Percentiles rank a stretch among this genome's conserved stretches.
Conservation (phyloP, 2,113 vertebrate genomes). For the Petromus typicus region DNA sequence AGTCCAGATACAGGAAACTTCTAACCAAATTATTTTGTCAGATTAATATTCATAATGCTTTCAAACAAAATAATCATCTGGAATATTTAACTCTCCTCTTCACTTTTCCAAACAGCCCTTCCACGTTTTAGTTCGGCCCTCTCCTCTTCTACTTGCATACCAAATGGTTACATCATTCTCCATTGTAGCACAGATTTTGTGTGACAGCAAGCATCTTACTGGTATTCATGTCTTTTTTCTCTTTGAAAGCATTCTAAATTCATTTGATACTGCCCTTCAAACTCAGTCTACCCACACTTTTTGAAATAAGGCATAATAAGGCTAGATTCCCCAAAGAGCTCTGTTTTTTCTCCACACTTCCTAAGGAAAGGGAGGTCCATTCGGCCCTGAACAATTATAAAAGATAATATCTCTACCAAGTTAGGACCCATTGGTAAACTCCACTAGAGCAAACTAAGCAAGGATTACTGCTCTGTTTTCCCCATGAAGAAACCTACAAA, state of each 20-base stretch:
- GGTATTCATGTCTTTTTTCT: not conserved
- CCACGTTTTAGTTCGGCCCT: too few relatives aligned
- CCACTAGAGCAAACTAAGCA: not conserved
- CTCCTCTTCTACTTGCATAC: not conserved
- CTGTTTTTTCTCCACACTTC: not conserved
- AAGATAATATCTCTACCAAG: not conserved
- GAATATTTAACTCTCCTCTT: too few relatives aligned
- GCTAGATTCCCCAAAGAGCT: too few relatives aligned
- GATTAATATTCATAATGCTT: too few relatives aligned
- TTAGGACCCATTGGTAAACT: not conserved
- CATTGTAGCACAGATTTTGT: not conserved
- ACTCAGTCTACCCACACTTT: not conserved
- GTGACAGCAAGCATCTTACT: not conserved
- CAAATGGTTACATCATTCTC: not conserved
- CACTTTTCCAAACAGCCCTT: too few relatives aligned
- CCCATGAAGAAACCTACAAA: not conserved
- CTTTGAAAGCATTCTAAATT: not conserved
- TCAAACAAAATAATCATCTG: too few relatives aligned
- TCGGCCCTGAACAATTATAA: not conserved
- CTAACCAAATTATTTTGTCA: too few relatives aligned
- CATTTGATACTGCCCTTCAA: not conserved
- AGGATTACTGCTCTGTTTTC: not conserved
- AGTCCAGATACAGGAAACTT: too few relatives aligned
- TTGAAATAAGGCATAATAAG: not conserved
- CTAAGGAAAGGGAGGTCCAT: not conserved